Percentiles rank a stretch among this genome's conserved stretches.
These are phyloP conservation scores for Ormia ochracea DNA, from an alignment of 2,888 invertebrate species.

Conservation along the genomic window DNA sequence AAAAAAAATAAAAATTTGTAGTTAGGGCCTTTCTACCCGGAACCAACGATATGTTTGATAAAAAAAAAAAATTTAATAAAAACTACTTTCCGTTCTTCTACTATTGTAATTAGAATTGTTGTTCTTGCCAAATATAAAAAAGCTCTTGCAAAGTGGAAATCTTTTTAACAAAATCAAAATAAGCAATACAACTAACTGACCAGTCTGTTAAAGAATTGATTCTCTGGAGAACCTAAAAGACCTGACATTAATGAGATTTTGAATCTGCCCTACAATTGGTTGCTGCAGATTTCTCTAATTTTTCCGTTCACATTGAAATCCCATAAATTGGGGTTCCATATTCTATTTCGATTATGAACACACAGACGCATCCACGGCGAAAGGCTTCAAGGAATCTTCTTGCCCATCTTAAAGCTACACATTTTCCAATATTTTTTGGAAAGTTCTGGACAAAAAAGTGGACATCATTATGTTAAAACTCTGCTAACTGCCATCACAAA, in stretches of 20 bases:
- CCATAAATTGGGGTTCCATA: no score
- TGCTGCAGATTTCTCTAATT: no score
- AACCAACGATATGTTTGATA: no score
- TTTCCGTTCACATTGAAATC: no score
- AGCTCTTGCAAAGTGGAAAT: slow-evolving; percentile 39
- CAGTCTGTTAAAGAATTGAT: slow-evolving; percentile 15
- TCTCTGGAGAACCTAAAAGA: background rate
- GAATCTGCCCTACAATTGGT: no score
- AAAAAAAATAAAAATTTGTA: no score
- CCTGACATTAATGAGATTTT: background rate
- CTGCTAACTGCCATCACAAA: slow-evolving; percentile 1
- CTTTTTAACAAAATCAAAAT: slow-evolving; percentile 33
- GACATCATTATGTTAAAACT: background rate
- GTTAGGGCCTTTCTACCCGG: no score
- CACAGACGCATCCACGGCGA: no score
- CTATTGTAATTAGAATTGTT: slow-evolving; percentile 3
- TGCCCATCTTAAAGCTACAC: background rate
- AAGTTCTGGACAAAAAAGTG: background rate
- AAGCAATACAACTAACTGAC: slow-evolving; percentile 1
- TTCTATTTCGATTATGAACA: no score
- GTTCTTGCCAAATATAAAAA: slow-evolving; percentile 35
- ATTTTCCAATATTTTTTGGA: background rate
- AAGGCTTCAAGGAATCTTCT: no score
- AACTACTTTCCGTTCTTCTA: slow-evolving; percentile 2
- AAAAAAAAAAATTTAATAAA: slow-evolving; percentile 38